A percentile compares a stretch with the other conserved stretches of the same genome.
Evolutionary conservation across 2,797 vertebrate species (phyloP).

Genomic region (Poeciliopsis paucimaculata): DNA sequence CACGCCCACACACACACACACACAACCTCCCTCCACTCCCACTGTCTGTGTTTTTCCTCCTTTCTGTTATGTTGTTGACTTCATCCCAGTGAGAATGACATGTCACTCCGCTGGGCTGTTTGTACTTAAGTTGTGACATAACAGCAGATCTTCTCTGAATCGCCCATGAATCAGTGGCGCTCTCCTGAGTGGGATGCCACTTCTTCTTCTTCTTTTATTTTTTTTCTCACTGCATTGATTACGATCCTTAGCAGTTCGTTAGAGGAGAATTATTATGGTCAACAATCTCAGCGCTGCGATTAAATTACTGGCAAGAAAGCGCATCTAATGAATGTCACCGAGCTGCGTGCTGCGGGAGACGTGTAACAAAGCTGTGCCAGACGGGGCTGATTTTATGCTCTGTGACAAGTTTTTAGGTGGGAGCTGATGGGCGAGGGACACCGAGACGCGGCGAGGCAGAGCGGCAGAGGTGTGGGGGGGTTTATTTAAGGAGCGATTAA

Average conservation of each 20-base stretch:
- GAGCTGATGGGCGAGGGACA: not conserved
- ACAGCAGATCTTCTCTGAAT: conserved; percentile 33
- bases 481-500: conserved; percentile 16
- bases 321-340: conserved; percentile 40
- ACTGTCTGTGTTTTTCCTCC: not conserved
- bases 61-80: conserved; percentile 17
- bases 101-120: conserved; percentile 30
- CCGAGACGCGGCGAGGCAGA: conserved; percentile 13
- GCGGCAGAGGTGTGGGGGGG: conserved; percentile 2
- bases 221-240: conserved; percentile 54
- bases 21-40: not conserved
- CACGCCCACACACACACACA: not conserved
- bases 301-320: conserved; percentile 42
- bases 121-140: conserved; percentile 34
- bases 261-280: conserved; percentile 24
- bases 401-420: conserved; percentile 30
- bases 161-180: conserved; percentile 35
- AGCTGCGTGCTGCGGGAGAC: conserved; percentile 51
- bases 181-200: conserved; percentile 35
- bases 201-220: not conserved
- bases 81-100: conserved; percentile 23
- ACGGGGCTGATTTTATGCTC: conserved; percentile 45
- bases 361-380: conserved; percentile 42
- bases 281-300: conserved; percentile 50
- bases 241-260: conserved; percentile 31